Percentiles rank a stretch among this genome's conserved stretches.
Conservation (phyloP, 2,797 vertebrate genomes). For the Sebastes hubbsi region DNA sequence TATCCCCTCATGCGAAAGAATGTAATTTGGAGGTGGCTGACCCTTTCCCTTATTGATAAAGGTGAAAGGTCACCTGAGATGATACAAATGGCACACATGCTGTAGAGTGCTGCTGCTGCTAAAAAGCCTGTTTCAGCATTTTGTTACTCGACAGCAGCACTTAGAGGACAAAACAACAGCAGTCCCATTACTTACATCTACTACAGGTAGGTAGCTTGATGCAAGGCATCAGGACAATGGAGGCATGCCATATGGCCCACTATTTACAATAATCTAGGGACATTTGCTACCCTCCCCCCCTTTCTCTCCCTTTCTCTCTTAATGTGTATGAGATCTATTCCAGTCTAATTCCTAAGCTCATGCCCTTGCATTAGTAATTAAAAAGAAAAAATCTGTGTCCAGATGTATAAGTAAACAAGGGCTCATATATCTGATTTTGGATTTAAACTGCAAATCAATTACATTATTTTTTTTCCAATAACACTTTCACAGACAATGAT, state of each 20-base stretch:
- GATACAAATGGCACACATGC: slow-evolving; percentile 78
- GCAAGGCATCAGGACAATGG: slow-evolving; percentile 76
- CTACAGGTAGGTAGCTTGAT: slow-evolving; percentile 77
- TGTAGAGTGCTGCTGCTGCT: slow-evolving; percentile 62
- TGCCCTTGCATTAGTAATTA: slow-evolving; percentile 86
- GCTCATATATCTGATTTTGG: slow-evolving; percentile 79
- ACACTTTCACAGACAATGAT: slow-evolving; percentile 73
- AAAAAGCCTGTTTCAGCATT: slow-evolving; percentile 81
- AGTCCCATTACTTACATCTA: slow-evolving; percentile 69
- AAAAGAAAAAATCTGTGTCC: slow-evolving; percentile 80
- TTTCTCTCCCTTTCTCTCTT: slow-evolving; percentile 70
- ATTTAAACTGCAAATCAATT: slow-evolving; percentile 84
- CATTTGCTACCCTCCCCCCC: slow-evolving; percentile 69
- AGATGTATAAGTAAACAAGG: slow-evolving; percentile 83
- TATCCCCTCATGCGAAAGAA: slow-evolving; percentile 81
- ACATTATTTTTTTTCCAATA: slow-evolving; percentile 77
- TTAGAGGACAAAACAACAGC: slow-evolving; percentile 81
- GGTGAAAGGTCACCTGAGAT: slow-evolving; percentile 83
- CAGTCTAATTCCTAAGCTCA: slow-evolving; percentile 84
- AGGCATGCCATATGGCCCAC: slow-evolving; percentile 81
- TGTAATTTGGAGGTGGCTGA: slow-evolving; percentile 80
- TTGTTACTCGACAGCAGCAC: slow-evolving; percentile 74
- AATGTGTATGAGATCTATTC: slow-evolving; percentile 80
- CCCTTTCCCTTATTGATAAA: slow-evolving; percentile 83
- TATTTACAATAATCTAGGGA: slow-evolving; percentile 84